These are phyloP conservation scores for Sinocyclocheilus maitianheensis DNA, from an alignment of 2,113 vertebrate genomes.

Conservation along the genomic window DNA sequence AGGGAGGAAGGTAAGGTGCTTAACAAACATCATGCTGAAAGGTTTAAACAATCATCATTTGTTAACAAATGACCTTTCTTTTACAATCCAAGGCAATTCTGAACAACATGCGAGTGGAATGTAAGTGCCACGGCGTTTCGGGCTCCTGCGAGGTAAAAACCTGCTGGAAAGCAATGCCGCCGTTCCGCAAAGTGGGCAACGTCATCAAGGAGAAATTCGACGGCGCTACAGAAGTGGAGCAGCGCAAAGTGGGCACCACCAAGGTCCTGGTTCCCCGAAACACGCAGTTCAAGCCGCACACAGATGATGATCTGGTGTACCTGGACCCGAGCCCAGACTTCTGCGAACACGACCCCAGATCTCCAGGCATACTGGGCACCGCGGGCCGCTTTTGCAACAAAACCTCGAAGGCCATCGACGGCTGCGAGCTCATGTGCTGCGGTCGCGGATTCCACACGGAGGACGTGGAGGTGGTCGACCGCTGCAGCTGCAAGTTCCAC, in stretches of 20 bases:
- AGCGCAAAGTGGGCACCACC: constrained; percentile 88
- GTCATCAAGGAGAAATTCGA: constrained; percentile 97
- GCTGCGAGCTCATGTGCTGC: constrained; percentile 98
- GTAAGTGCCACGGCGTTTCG: constrained; percentile 95
- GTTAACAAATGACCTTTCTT: neutral
- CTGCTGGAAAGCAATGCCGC: constrained; percentile 97
- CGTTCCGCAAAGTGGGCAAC: constrained; percentile 96
- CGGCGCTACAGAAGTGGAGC: constrained; percentile 94
- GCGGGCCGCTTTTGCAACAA: constrained; percentile 95
- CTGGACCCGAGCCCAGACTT: constrained; percentile 96
- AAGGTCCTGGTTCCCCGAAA: constrained; percentile 93
- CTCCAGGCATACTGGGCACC: constrained; percentile 93
- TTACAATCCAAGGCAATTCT: constrained; percentile 85
- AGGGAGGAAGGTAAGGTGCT: constrained; percentile 87
- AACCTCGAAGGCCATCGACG: constrained; percentile 97
- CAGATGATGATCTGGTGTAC: constrained; percentile 96
- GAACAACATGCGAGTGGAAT: constrained; percentile 95
- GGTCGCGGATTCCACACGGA: constrained; percentile 95
- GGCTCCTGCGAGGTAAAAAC: constrained; percentile 98
- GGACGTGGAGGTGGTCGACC: constrained; percentile 94
- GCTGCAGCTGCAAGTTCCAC: constrained; percentile 99
- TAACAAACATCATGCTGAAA: neutral
- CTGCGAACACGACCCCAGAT: constrained; percentile 89
- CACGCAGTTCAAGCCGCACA: constrained; percentile 98
- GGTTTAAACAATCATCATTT: neutral